These are phyloP conservation scores for Sinohyriopsis cumingii DNA, from an alignment of 2,888 invertebrate genomes.

Conservation along the genomic window DNA sequence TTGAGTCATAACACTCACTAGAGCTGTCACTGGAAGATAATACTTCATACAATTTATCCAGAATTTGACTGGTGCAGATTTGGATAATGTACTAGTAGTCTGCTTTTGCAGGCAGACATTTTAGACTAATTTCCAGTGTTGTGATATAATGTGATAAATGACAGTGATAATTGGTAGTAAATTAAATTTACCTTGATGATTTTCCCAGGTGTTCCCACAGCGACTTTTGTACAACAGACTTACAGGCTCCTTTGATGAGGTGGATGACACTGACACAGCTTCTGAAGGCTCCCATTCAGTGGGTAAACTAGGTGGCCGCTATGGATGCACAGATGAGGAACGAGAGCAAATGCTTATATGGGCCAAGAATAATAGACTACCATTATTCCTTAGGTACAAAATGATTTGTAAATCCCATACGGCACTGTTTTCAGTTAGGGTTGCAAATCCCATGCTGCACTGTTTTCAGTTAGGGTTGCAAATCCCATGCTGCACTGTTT, in stretches of 20 bases:
- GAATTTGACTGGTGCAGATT: no score
- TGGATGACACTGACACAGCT: slow-evolving; percentile 25
- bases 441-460: no score
- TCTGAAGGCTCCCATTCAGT: slow-evolving; percentile 18
- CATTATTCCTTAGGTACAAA: slow-evolving; percentile 67
- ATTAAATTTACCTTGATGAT: slow-evolving; percentile 2
- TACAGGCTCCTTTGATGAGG: slow-evolving; percentile 68
- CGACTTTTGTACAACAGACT: slow-evolving; percentile 69
- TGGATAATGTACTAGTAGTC: no score
- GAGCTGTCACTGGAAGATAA: no score
- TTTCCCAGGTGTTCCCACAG: slow-evolving; percentile 69
- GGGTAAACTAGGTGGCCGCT: slow-evolving; percentile 49
- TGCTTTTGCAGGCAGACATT: no score
- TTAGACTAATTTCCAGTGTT: no score
- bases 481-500: no score
- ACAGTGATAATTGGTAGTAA: neutral
- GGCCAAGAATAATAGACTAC: slow-evolving; percentile 68
- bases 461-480: no score
- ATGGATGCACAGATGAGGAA: slow-evolving; percentile 69
- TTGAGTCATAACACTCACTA: no score
- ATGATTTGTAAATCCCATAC: no score
- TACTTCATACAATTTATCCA: no score
- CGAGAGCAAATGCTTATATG: slow-evolving; percentile 68
- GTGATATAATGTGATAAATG: neutral
- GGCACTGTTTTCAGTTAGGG: no score